Evolutionary conservation across 2,113 vertebrate genomes (phyloP).

Genomic region (Oxyura jamaicensis): DNA sequence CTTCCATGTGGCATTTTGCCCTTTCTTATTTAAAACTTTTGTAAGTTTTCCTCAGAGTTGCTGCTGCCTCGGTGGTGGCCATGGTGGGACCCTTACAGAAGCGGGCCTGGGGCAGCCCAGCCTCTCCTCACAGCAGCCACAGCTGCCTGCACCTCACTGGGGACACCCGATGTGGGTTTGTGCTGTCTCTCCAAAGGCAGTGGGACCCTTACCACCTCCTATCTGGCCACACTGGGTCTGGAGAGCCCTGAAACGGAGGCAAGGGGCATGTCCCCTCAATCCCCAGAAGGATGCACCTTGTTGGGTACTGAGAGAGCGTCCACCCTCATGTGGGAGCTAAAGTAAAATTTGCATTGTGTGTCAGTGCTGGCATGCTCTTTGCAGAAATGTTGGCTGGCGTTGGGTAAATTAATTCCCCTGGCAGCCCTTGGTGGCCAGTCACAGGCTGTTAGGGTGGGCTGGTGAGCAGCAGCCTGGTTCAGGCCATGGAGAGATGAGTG

Average conservation of each 20-base stretch:
- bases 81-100: no score
- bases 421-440: not conserved
- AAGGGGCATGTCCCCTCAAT: no score
- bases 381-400: not conserved
- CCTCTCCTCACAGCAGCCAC: no score
- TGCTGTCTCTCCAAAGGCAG: not conserved
- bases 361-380: not conserved
- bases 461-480: not conserved
- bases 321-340: accelerated
- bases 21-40: no score
- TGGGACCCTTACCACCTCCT: no score
- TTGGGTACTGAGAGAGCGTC: not conserved
- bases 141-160: no score
- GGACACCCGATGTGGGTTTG: no score
- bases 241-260: not conserved
- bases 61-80: no score
- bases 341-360: not conserved
- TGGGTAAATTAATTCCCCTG: not conserved
- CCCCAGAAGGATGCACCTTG: no score
- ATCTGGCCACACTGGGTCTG: not conserved
- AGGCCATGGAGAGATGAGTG: not conserved
- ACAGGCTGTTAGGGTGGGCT: not conserved
- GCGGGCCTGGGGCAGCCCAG: no score
- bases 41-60: no score
- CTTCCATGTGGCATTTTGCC: no score